These are phyloP conservation scores for Ctenicera cuprea DNA, from an alignment of 2,888 invertebrate species.

Conservation along the genomic window DNA sequence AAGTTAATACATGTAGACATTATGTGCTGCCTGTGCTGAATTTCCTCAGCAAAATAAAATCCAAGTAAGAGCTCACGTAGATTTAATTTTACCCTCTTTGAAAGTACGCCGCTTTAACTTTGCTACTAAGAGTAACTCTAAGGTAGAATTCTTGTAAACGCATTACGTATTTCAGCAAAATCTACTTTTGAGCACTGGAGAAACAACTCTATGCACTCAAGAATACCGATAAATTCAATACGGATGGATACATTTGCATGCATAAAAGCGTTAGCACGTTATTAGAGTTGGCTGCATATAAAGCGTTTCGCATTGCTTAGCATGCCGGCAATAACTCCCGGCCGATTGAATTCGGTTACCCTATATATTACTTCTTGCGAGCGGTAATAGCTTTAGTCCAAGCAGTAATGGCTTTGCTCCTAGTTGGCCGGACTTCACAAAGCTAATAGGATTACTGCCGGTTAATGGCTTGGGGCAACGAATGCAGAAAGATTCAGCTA, in stretches of 20 bases:
- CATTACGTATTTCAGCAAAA: not conserved
- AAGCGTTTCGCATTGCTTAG: constrained; percentile 39
- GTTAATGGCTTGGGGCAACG: constrained; percentile 50
- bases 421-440: constrained; percentile 52
- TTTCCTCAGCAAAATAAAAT: not conserved
- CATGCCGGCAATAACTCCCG: constrained; percentile 44
- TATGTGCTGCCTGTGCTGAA: not conserved
- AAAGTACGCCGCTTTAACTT: not conserved
- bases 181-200: not conserved
- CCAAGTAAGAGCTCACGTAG: not conserved
- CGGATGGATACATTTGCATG: constrained; percentile 44
- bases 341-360: constrained; percentile 48
- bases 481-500: constrained; percentile 50
- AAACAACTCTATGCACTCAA: constrained; percentile 12
- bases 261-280: constrained; percentile 48
- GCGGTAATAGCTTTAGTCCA: constrained; percentile 46
- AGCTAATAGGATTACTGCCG: constrained; percentile 51
- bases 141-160: constrained; percentile 2
- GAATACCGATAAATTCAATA: constrained; percentile 39
- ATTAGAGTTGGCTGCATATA: constrained; percentile 46
- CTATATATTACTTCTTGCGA: constrained; percentile 45
- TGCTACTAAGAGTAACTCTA: not conserved
- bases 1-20: not conserved
- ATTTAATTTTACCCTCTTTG: not conserved
- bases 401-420: constrained; percentile 51